Evolutionary conservation across 1,140 invertebrate genomes (phyloP), one percentile per base, ranked within the genome.

Genomic region (Heliconius nattereri): DNA sequence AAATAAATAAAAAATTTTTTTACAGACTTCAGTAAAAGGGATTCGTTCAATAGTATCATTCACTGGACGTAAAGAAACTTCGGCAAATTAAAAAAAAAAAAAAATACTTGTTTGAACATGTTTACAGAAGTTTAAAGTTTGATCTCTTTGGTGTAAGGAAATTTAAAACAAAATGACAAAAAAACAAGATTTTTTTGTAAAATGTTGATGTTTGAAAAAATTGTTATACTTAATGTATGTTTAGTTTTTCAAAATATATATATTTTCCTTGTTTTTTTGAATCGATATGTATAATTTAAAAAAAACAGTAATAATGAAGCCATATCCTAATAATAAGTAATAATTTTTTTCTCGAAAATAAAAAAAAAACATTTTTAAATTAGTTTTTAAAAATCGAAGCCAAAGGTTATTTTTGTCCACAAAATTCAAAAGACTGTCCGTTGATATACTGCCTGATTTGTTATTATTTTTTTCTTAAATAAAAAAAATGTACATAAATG

Each of bases 41-140:
- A 98, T 98, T 84, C 96, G 97, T 80, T 98, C 97, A 71, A 98
- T 98, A 81, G 97, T 98, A 35, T 97, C 97, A 73, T 98, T 98
- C 95, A 96, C 97, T 26, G 96, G 95, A 19, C 94, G 96, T 54
- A 97, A 97, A 91, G 97, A 97, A 80, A 95, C 96, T 19, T 73
- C 79, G 3, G 35, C 79, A 19, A 80, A 80, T 54, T 80, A 71
- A 76, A 71, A 66, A 66, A 66, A 3, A 9, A 60, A 60, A 66
- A 29, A 23, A 3, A 45, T 13, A 45, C 13, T 45, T 66, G n/a
- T 13, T 13, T 6, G 7, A 66, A 66, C 20, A 57, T 57, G 54
- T 57, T 57, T 57, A 16, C 16, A 66, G 29, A 66, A 29, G 7
- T 23, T n/a, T 23, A 57, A 66, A 29, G 9, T 66, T 66, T 66